phyloP scores from a whole-genome alignment of 37 sponge, comb jelly and placozoan genomes.

The Eunapius fragilis region DNA sequence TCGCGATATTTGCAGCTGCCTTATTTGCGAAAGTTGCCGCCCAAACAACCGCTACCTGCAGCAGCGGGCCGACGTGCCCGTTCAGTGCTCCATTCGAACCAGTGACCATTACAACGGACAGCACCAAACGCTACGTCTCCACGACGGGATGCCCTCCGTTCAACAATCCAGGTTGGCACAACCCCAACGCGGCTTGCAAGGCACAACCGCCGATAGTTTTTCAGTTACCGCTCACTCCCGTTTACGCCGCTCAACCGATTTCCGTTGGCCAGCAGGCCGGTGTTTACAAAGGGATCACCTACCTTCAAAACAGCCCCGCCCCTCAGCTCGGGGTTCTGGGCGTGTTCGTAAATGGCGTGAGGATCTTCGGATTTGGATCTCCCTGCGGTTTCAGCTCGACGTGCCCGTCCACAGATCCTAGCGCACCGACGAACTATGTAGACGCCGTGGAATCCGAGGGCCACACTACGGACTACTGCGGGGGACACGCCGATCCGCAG shows the following conservation, averaged over 20 bases:
- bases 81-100: constrained; percentile 14
- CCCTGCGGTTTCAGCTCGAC: constrained; percentile 69
- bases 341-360: constrained; percentile 64
- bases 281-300: constrained; percentile 37
- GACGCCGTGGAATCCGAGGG: constrained; percentile 83
- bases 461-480: constrained; percentile 68
- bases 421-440: constrained; percentile 56
- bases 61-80: constrained; percentile 12
- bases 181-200: constrained; percentile 46
- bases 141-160: constrained; percentile 64
- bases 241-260: constrained; percentile 24
- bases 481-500: constrained; percentile 61
- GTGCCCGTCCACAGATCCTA: constrained; percentile 42
- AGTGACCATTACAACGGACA: constrained; percentile 12
- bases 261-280: constrained; percentile 40
- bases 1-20: background rate
- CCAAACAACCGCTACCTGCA: background rate
- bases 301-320: constrained; percentile 63
- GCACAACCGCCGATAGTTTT: background rate
- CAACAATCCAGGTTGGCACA: constrained; percentile 59
- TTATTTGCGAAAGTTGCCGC: background rate
- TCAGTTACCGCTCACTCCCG: constrained; percentile 36
- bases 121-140: constrained; percentile 25
- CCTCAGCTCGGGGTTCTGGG: constrained; percentile 67
- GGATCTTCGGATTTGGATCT: constrained; percentile 75